Conservation (phyloP, 1,140 invertebrate species). For the Lethrus apterus region DNA sequence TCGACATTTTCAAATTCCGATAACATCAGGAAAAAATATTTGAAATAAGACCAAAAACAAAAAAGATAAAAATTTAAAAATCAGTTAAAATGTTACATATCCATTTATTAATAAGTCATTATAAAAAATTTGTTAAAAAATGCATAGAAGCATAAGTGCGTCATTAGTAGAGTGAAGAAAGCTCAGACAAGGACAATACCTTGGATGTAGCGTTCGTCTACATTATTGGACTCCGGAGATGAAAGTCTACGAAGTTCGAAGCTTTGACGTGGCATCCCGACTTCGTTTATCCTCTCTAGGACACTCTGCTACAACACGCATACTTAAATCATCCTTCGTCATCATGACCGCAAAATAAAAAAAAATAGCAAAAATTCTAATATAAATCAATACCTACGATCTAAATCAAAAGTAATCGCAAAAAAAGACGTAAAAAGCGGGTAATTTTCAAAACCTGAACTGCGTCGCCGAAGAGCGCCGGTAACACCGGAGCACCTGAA, state of each 20-base stretch:
- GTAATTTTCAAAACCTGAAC: conserved; percentile 7
- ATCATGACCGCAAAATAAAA: too few species aligned
- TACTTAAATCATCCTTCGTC: background rate
- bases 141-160: too few species aligned
- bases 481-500: conserved; percentile 5
- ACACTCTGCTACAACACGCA: conserved; percentile 12
- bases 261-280: conserved; percentile 14
- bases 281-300: background rate
- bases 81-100: too few species aligned
- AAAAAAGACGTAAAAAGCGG: conserved; percentile 2
- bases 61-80: too few species aligned
- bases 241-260: conserved; percentile 14
- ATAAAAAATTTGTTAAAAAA: too few species aligned
- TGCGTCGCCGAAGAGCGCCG: background rate
- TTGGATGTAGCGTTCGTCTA: background rate
- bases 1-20: too few species aligned
- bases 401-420: background rate
- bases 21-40: too few species aligned
- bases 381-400: background rate
- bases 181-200: too few species aligned
- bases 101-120: too few species aligned
- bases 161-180: too few species aligned
- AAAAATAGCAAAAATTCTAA: conserved; percentile 2
- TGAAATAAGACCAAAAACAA: too few species aligned
- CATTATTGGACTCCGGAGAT: conserved; percentile 9